Percentiles rank a stretch among this genome's conserved stretches.
These are phyloP conservation scores for Epinotia nisella DNA, from an alignment of 2,888 invertebrate genomes.

Conservation along the genomic window DNA sequence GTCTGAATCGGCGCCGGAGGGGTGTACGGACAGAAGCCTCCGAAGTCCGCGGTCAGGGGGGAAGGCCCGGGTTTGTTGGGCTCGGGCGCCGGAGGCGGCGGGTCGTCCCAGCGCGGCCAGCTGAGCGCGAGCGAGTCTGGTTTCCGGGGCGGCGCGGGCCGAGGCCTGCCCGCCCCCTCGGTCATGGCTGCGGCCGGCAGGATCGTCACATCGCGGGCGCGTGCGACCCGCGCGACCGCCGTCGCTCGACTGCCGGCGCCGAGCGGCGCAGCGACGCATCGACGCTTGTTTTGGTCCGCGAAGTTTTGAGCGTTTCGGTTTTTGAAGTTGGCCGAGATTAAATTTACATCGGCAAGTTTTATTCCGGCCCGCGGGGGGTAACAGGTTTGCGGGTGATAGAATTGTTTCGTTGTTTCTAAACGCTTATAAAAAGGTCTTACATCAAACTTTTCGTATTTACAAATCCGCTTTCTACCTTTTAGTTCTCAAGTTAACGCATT, in stretches of 20 bases:
- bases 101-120: conserved; percentile 78
- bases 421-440: conserved; percentile 8
- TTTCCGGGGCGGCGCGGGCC: conserved; percentile 83
- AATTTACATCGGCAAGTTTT: conserved; percentile 42
- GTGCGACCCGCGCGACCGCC: conserved; percentile 65
- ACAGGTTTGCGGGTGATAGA: conserved; percentile 33
- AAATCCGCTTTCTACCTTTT: conserved; percentile 19
- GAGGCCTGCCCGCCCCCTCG: conserved; percentile 79
- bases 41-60: conserved; percentile 69
- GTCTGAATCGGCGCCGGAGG: conserved; percentile 76
- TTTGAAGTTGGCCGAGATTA: conserved; percentile 42
- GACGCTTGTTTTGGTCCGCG: conserved; percentile 52
- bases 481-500: not conserved
- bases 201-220: conserved; percentile 63
- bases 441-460: conserved; percentile 24
- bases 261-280: conserved; percentile 50
- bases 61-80: conserved; percentile 53
- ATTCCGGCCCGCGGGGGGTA: conserved; percentile 35
- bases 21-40: conserved; percentile 83
- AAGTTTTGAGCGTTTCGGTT: conserved; percentile 35
- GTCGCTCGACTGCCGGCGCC: conserved; percentile 55
- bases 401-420: conserved; percentile 36
- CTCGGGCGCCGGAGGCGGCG: conserved; percentile 81
- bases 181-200: conserved; percentile 72
- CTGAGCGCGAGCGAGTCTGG: conserved; percentile 74